Evolutionary conservation across 2,888 invertebrate genomes (phyloP).

Genomic region (Sphaeridia pumilis): DNA sequence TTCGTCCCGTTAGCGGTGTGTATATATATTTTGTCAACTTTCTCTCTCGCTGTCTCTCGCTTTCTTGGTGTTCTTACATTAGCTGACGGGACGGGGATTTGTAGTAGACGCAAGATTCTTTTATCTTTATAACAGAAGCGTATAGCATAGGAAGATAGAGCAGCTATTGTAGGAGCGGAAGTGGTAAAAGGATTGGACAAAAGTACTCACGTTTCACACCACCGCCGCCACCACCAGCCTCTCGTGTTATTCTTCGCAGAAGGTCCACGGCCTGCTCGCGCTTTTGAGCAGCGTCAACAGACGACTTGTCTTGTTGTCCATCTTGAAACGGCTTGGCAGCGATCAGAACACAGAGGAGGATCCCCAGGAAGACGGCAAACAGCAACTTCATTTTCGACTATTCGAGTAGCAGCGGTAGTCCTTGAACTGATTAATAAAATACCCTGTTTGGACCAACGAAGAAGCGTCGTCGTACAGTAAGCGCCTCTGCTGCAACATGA

Average conservation of each 20-base stretch:
- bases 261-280: constrained; percentile 24
- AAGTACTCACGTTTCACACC: constrained; percentile 11
- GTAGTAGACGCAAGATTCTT: no score
- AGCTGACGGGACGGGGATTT: no score
- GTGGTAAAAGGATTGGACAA: not conserved
- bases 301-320: constrained; percentile 10
- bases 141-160: not conserved
- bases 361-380: constrained; percentile 17
- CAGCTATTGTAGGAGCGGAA: not conserved
- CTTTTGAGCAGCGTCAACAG: constrained; percentile 15
- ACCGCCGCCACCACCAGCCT: no score
- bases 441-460: no score
- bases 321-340: constrained; percentile 23
- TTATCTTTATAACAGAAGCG: no score
- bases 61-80: not conserved
- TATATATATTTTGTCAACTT: no score
- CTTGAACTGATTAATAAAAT: no score
- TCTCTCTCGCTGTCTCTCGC: not conserved
- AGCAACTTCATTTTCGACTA: constrained; percentile 26
- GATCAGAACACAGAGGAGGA: constrained; percentile 20
- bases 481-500: no score
- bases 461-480: no score
- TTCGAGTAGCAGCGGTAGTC: no score
- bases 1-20: no score
- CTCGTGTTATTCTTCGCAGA: constrained; percentile 27